Evolutionary conservation across 1,140 invertebrate genomes (phyloP).

Genomic region (Hermetia illucens): DNA sequence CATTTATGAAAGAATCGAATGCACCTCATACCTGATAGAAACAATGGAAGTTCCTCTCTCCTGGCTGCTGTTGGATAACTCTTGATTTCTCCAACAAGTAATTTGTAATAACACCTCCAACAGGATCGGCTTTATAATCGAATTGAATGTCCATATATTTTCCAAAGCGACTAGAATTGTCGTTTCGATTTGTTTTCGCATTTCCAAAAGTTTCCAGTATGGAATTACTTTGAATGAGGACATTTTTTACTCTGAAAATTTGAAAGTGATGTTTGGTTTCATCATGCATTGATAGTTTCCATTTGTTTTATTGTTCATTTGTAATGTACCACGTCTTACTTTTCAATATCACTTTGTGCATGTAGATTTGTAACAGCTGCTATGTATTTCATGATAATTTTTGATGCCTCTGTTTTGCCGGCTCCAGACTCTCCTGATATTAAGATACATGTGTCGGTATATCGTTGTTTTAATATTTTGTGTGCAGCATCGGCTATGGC

Average conservation of each 20-base stretch:
- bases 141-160: conserved; percentile 99
- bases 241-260: conserved; percentile 80
- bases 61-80: conserved; percentile 81
- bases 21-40: conserved; percentile 85
- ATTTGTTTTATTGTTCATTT: too few relatives aligned
- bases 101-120: conserved; percentile 92
- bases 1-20: too few relatives aligned
- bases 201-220: conserved; percentile 96
- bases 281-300: too few relatives aligned
- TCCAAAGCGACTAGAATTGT: conserved; percentile 94
- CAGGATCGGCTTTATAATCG: conserved; percentile 94
- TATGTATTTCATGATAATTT: conserved; percentile 99
- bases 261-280: too few relatives aligned
- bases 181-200: conserved; percentile 94
- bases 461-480: conserved; percentile 74
- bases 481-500: conserved; percentile 91
- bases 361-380: conserved; percentile 89
- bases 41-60: conserved; percentile 93
- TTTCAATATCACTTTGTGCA: conserved; percentile 87
- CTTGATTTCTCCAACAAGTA: conserved; percentile 94
- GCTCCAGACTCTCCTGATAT: conserved; percentile 90
- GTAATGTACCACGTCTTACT: conserved; percentile 44
- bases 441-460: conserved; percentile 88
- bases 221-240: conserved; percentile 88
- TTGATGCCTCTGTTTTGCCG: conserved; percentile 95